Evolutionary conservation across 2,113 vertebrate species (phyloP), one percentile per base, ranked within the genome.

Genomic region (Lepus americanus): DNA sequence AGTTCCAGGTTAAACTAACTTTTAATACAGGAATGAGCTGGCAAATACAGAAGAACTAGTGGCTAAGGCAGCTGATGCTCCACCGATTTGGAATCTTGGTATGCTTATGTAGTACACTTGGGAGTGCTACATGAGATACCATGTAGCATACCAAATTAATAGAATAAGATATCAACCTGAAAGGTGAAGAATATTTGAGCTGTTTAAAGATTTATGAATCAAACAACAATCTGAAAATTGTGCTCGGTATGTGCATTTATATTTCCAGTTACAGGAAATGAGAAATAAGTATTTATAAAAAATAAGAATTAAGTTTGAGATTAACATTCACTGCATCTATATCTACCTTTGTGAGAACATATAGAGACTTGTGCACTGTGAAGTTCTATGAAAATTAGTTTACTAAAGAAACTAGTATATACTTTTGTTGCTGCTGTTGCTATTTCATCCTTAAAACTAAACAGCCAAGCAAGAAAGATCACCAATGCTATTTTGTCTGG

Each of bases 391-490:
- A 12, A 44, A 66, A 61, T 95, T 59, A n/a, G 33, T 44, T 88
- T 51, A 72, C 39, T 70, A 49, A 77, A 81, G 25, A 22, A 91
- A 25, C 23, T 51, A 27, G 70, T 17, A 13, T 84, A 29, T 17
- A 69, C 31, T 77, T 86, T 80, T 86, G 2, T 74, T 77, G 19
- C 67, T 69, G 2, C 63, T 94, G 33, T 8, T 36, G 14, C 39
- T 83, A 59, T 72, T 90, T 96, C 8, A 33, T 69, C 51, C 5
- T 13, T 64, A 67, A 82, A 87, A 64, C 29, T 63, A 80, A 93
- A 59, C 61, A 11, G 1, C n/a, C 64, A 27, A 86, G 31, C 73
- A 80, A 76, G 27, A 63, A 16, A 59, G 25, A 85, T 36, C 5
- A 83, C n/a, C 17, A 27, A 6, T 72, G 44, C 4, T 29, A 80